phyloP scores from a whole-genome alignment of 64 coral and sea anemone species.

The Stichodactyla mertensii region DNA sequence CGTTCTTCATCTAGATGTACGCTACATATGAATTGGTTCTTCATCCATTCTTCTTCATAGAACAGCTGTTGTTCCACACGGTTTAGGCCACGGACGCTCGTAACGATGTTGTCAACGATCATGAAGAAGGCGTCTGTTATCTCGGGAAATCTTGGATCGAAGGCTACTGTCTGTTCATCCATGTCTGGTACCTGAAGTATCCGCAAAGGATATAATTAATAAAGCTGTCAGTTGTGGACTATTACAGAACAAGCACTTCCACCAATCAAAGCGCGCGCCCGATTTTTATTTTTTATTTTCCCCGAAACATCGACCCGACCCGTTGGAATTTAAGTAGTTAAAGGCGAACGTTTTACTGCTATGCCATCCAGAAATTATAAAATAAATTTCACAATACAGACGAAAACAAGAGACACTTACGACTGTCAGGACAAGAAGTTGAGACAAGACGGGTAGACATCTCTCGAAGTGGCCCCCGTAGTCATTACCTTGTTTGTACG shows the following conservation, averaged over 20 bases:
- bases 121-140: slow-evolving; percentile 41
- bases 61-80: slow-evolving; percentile 81
- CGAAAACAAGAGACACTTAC: slow-evolving; percentile 31
- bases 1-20: slow-evolving; percentile 70
- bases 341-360: too few relatives aligned
- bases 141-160: slow-evolving; percentile 61
- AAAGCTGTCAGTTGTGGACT: too few relatives aligned
- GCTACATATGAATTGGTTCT: slow-evolving; percentile 40
- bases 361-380: too few relatives aligned
- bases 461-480: slow-evolving; percentile 76
- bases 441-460: slow-evolving; percentile 64
- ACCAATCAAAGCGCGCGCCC: too few relatives aligned
- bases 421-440: slow-evolving; percentile 75
- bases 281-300: too few relatives aligned
- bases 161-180: slow-evolving; percentile 63
- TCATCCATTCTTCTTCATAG: slow-evolving; percentile 89
- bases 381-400: too few relatives aligned
- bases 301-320: too few relatives aligned
- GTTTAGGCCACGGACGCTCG: slow-evolving; percentile 50
- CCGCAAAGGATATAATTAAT: too few relatives aligned
- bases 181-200: slow-evolving; percentile 68
- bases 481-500: slow-evolving; percentile 79
- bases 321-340: too few relatives aligned
- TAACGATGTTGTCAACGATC: slow-evolving; percentile 73
- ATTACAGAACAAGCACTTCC: too few relatives aligned